phyloP scores from a whole-genome alignment of 2,113 vertebrate genomes.

The Mesitornis unicolor region DNA sequence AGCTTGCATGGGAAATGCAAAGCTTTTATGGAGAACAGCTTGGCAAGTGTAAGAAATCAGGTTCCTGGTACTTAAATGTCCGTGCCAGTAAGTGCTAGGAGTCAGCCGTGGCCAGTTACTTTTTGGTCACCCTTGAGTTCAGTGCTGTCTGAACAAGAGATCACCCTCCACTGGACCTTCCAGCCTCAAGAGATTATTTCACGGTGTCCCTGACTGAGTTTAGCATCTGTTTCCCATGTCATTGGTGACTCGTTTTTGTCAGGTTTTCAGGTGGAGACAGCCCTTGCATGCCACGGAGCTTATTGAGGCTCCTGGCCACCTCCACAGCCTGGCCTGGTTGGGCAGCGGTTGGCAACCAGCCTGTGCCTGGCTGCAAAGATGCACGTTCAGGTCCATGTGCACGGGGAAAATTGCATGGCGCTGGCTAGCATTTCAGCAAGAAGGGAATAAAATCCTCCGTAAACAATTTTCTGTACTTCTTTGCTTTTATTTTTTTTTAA shows the following conservation, averaged over 20 bases:
- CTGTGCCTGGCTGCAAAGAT: background rate
- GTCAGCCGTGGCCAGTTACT: background rate
- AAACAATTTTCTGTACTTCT: background rate
- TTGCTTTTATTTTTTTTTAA: background rate
- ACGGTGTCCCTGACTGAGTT: background rate
- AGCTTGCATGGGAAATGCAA: background rate
- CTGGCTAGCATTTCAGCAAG: background rate
- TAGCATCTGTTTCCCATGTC: accelerated
- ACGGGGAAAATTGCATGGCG: accelerated
- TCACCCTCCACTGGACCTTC: accelerated
- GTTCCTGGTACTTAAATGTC: background rate
- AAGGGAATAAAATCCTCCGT: background rate
- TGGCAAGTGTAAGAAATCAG: accelerated
- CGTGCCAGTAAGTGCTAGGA: no score
- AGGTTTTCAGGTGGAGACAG: background rate
- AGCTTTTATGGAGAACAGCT: background rate
- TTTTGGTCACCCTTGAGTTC: background rate
- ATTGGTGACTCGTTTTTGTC: accelerated
- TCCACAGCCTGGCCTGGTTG: accelerated
- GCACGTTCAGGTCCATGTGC: accelerated
- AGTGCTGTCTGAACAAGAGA: background rate
- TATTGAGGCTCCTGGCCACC: background rate
- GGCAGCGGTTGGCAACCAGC: background rate
- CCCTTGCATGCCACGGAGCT: background rate
- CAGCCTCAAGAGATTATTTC: background rate